Evolutionary conservation across 2,113 vertebrate genomes (phyloP).

Genomic region (Beaufortia kweichowensis): DNA sequence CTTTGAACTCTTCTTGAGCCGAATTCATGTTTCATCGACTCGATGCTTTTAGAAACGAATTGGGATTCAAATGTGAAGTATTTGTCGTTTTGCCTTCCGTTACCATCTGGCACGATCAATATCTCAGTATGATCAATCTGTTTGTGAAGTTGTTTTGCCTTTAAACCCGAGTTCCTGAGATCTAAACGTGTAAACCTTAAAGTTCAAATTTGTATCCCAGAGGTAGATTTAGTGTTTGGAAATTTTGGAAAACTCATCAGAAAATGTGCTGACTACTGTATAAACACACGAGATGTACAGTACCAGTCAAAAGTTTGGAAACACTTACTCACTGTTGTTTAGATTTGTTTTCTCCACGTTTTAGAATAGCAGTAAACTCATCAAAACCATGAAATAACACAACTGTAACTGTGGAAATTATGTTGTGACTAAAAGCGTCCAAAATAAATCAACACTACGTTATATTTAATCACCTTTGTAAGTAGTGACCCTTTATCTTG

Average conservation of each 20-base stretch:
- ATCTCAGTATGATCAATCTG: neutral
- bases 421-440: too few relatives aligned
- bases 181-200: neutral
- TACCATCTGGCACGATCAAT: neutral
- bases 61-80: neutral
- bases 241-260: neutral
- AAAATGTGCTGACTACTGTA: conserved; percentile 6
- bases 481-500: too few relatives aligned
- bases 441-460: too few relatives aligned
- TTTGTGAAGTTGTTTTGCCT: neutral
- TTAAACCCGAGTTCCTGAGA: neutral
- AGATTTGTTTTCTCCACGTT: too few relatives aligned
- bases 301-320: too few relatives aligned
- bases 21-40: too few relatives aligned
- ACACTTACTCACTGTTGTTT: too few relatives aligned
- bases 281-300: neutral
- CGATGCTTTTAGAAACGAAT: too few relatives aligned
- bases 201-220: neutral
- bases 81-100: neutral
- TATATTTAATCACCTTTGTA: too few relatives aligned
- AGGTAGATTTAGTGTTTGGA: neutral
- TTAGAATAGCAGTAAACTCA: too few relatives aligned
- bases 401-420: too few relatives aligned
- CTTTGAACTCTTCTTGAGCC: neutral
- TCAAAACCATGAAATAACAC: too few relatives aligned